Evolutionary conservation across 1,140 invertebrate species (phyloP).

Genomic region (Cydia fagiglandana): DNA sequence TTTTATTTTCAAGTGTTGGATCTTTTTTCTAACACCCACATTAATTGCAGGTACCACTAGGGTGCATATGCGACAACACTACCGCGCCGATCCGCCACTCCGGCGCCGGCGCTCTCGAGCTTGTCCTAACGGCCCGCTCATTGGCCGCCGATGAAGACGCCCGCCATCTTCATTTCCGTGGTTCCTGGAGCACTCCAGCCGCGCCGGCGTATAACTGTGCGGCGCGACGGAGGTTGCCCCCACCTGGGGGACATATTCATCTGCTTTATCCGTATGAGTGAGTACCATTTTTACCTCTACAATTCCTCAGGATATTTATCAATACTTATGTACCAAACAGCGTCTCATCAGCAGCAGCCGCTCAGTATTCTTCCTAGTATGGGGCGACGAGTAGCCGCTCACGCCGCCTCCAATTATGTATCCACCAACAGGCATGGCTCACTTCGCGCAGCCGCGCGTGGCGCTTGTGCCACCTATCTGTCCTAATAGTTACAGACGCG

Average conservation of each 20-base stretch:
- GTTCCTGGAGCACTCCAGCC: conserved; percentile 78
- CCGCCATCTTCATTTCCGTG: conserved; percentile 84
- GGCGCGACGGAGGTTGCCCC: conserved; percentile 76
- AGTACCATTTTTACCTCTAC: conserved; percentile 3
- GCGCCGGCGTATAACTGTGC: conserved; percentile 61
- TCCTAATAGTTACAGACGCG: no score
- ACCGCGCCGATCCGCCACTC: conserved; percentile 48
- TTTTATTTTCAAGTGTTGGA: no score
- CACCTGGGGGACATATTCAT: conserved; percentile 82
- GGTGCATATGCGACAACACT: conserved; percentile 85
- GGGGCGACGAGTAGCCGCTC: conserved; percentile 78
- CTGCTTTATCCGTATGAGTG: conserved; percentile 80
- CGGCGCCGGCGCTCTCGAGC: conserved; percentile 56
- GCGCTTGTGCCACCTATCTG: no score
- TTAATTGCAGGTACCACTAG: conserved; percentile 78
- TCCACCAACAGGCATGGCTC: no score
- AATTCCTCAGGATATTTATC: no score
- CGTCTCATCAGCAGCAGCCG: conserved; percentile 84
- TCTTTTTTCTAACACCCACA: background rate
- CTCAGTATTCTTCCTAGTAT: conserved; percentile 86
- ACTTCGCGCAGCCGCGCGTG: no score
- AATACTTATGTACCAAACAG: no score
- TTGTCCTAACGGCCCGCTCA: conserved; percentile 80
- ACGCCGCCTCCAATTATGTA: background rate
- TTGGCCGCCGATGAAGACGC: conserved; percentile 83